phyloP scores from a whole-genome alignment of 2,797 vertebrate species.

The Trachurus trachurus region DNA sequence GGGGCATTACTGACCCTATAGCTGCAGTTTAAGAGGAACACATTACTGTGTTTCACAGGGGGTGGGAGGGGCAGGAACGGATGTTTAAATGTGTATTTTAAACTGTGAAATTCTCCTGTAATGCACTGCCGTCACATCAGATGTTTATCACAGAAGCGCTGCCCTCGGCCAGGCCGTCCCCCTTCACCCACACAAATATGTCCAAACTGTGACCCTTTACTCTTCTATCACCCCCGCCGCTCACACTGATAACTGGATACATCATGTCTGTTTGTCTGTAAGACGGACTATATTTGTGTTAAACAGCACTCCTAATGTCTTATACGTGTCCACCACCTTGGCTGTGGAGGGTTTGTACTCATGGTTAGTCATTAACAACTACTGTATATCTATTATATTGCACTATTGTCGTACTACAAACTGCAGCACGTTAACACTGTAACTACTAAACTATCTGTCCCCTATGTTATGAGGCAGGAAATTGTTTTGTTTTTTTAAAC shows the following conservation, averaged over 20 bases:
- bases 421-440: slow-evolving; percentile 76
- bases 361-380: slow-evolving; percentile 65
- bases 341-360: slow-evolving; percentile 50
- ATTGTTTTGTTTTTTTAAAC: slow-evolving; percentile 64
- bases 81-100: slow-evolving; percentile 56
- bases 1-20: not conserved
- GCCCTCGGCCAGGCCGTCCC: slow-evolving; percentile 27
- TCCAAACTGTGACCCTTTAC: slow-evolving; percentile 46
- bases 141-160: slow-evolving; percentile 61
- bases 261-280: slow-evolving; percentile 10
- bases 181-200: slow-evolving; percentile 41
- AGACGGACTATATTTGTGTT: slow-evolving; percentile 29
- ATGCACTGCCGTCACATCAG: slow-evolving; percentile 70
- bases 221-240: slow-evolving; percentile 20
- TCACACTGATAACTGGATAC: slow-evolving; percentile 26
- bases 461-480: slow-evolving; percentile 71
- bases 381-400: slow-evolving; percentile 82
- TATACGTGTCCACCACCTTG: slow-evolving; percentile 29
- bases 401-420: slow-evolving; percentile 80
- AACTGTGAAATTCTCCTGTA: slow-evolving; percentile 75
- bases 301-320: slow-evolving; percentile 49
- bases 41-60: not conserved
- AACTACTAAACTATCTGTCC: slow-evolving; percentile 65
- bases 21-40: slow-evolving; percentile 4
- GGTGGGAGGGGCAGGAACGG: not conserved